These are phyloP conservation scores for Microplitis deprimator DNA, from an alignment of 2,888 invertebrate genomes.

Conservation along the genomic window DNA sequence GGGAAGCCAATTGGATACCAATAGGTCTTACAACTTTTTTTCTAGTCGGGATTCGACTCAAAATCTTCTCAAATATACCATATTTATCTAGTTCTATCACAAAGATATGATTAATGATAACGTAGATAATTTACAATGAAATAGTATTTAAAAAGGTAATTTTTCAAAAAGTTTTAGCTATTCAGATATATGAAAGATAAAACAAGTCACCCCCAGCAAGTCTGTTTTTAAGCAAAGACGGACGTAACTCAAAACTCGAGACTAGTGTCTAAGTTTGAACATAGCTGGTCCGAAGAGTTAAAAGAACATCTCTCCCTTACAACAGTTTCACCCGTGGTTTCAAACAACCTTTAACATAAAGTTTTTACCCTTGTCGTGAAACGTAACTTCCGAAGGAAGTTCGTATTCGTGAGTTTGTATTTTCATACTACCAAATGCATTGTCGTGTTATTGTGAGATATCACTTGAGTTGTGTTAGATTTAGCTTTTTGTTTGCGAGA, in stretches of 20 bases:
- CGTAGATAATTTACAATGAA: background rate
- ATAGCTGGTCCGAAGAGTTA: conserved; percentile 39
- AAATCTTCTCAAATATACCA: too few relatives aligned
- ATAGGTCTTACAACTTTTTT: too few relatives aligned
- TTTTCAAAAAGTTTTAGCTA: conserved; percentile 58
- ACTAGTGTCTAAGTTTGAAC: conserved; percentile 48
- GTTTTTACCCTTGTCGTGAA: conserved; percentile 19
- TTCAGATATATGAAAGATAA: conserved; percentile 44
- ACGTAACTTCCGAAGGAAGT: conserved; percentile 8
- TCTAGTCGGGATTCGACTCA: too few relatives aligned
- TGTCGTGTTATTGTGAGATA: background rate
- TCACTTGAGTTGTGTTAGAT: background rate
- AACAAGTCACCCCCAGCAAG: conserved; percentile 25
- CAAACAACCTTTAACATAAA: conserved; percentile 28
- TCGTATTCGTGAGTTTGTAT: conserved; percentile 12
- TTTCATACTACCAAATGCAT: conserved; percentile 10
- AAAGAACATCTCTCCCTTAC: conserved; percentile 23
- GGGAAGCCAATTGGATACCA: too few relatives aligned
- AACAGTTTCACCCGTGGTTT: background rate
- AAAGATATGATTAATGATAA: too few relatives aligned
- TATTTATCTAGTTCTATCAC: too few relatives aligned
- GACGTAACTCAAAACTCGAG: conserved; percentile 62
- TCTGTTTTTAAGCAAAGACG: conserved; percentile 45
- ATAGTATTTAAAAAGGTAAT: conserved; percentile 54
- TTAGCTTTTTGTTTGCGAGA: background rate